These are phyloP conservation scores for Styela clava DNA, from an alignment of 23 tunicate species.

Conservation along the genomic window DNA sequence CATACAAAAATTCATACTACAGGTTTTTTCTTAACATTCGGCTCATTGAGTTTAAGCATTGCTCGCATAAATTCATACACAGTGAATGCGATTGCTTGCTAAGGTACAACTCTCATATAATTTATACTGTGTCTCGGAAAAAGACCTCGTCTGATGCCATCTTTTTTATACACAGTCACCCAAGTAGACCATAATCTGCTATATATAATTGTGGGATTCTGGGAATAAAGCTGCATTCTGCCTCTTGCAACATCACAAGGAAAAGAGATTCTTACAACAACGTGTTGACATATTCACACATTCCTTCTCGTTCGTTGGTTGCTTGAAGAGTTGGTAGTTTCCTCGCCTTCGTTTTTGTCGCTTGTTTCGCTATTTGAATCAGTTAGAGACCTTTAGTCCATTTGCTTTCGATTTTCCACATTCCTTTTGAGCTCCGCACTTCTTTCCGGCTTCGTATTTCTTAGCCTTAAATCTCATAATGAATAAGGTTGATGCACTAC, in stretches of 20 bases:
- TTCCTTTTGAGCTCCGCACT: too few relatives aligned
- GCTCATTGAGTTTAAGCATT: conserved; percentile 48
- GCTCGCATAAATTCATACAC: conserved; percentile 57
- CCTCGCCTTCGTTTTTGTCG: too few relatives aligned
- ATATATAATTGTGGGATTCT: conserved; percentile 49
- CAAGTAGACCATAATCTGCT: conserved; percentile 63
- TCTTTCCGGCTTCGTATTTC: too few relatives aligned
- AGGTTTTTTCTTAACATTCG: neutral
- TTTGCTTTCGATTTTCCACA: too few relatives aligned
- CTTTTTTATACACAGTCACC: conserved; percentile 43
- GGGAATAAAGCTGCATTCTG: conserved; percentile 76
- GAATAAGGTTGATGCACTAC: too few relatives aligned
- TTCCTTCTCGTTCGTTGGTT: too few relatives aligned
- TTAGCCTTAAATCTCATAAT: too few relatives aligned
- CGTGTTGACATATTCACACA: too few relatives aligned
- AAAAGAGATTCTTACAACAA: conserved; percentile 89
- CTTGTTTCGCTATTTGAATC: too few relatives aligned
- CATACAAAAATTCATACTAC: too few relatives aligned
- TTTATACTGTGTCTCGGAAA: conserved; percentile 76
- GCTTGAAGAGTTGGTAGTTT: too few relatives aligned
- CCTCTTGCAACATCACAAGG: conserved; percentile 91
- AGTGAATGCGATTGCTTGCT: conserved; percentile 90
- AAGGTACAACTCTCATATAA: conserved; percentile 81
- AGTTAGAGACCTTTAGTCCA: too few relatives aligned
- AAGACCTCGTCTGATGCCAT: conserved; percentile 71